Percentiles rank a stretch among this genome's conserved stretches.
phyloP scores from a whole-genome alignment of 2,797 vertebrate species.

The Paguma larvata region DNA sequence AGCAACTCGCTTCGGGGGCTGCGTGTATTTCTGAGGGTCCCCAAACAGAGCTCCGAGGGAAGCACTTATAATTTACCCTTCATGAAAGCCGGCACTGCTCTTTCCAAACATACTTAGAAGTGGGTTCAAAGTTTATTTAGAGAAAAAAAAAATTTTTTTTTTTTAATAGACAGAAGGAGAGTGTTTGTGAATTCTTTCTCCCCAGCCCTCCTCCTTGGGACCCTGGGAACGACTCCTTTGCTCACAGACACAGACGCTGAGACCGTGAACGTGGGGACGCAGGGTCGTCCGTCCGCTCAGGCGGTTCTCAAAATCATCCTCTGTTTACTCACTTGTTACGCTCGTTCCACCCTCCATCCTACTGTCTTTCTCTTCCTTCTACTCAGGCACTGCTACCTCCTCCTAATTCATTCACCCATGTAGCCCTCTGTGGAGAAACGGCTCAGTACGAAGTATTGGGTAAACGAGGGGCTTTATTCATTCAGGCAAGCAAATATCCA shows the following conservation, averaged over 20 bases:
- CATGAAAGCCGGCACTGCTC: constrained; percentile 4
- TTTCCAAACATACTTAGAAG: constrained; percentile 76
- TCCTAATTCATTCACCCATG: neutral
- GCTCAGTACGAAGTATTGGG: neutral
- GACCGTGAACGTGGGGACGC: neutral
- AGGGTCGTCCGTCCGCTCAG: neutral
- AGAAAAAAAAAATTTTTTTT: neutral
- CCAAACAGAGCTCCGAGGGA: constrained; percentile 23
- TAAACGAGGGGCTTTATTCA: neutral
- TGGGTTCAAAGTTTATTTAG: constrained; percentile 79
- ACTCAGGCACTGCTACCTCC: neutral
- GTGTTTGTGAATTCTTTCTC: constrained; percentile 45
- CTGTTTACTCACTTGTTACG: neutral
- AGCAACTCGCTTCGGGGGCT: constrained; percentile 33
- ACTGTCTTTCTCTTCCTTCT: neutral
- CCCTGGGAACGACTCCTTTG: neutral
- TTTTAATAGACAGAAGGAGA: constrained; percentile 26
- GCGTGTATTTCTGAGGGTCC: constrained; percentile 52
- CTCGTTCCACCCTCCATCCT: neutral
- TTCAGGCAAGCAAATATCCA: neutral
- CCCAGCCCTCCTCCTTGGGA: neutral
- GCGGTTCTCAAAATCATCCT: neutral
- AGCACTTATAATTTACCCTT: constrained; percentile 64
- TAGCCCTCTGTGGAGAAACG: neutral
- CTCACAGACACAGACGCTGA: neutral